phyloP scores from a whole-genome alignment of 2,888 invertebrate species.

The Galerucella calmariensis region DNA sequence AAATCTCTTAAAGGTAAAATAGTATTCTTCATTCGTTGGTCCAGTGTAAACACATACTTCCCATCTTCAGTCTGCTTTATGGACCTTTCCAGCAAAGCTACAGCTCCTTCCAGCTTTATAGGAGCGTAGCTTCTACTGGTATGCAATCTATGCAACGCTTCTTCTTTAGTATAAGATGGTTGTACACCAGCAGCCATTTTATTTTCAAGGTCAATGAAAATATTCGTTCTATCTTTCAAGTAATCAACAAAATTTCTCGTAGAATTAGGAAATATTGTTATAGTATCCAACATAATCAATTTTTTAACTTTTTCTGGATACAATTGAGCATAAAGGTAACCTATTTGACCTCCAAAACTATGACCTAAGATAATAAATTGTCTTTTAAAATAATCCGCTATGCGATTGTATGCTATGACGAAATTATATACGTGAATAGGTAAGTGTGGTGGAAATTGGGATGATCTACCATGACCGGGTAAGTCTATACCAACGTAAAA shows the following conservation, averaged over 20 bases:
- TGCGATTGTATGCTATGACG: conserved; percentile 57
- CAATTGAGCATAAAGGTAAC: conserved; percentile 59
- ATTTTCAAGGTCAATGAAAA: conserved; percentile 57
- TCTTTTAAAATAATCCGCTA: conserved; percentile 52
- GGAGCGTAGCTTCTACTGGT: conserved; percentile 59
- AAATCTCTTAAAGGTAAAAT: conserved; percentile 59
- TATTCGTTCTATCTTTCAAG: conserved; percentile 60
- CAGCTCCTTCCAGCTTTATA: conserved; percentile 65
- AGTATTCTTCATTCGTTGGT: conserved; percentile 66
- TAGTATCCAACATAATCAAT: conserved; percentile 64
- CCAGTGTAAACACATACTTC: conserved; percentile 69
- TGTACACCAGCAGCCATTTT: conserved; percentile 44
- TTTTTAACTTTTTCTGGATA: conserved; percentile 64
- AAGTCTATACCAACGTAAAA: conserved; percentile 67
- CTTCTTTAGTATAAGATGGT: conserved; percentile 63
- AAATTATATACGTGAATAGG: conserved; percentile 63
- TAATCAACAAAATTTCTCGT: conserved; percentile 50
- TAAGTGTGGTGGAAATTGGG: conserved; percentile 64
- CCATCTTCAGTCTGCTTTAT: conserved; percentile 54
- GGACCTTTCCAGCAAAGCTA: conserved; percentile 65
- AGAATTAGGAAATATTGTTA: conserved; percentile 54
- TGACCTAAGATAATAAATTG: conserved; percentile 59
- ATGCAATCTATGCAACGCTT: conserved; percentile 66
- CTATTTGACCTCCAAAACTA: conserved; percentile 67
- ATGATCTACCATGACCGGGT: conserved; percentile 72